Evolutionary conservation across 37 sponge, comb jelly and placozoan species (phyloP).

Genomic region (Geodia barretti): DNA sequence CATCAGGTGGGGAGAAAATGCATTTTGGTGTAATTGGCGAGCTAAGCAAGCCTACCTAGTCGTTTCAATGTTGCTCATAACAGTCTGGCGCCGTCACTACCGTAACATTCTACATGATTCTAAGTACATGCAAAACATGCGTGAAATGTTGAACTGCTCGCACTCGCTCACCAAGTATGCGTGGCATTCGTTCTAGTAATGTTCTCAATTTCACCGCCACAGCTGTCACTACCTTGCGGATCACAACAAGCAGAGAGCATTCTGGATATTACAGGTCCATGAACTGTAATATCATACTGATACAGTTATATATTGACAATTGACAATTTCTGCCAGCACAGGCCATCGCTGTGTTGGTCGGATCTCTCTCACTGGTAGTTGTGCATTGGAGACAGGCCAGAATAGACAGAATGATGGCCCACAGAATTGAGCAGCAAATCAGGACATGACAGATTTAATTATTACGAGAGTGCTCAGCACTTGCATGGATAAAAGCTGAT

Average conservation of each 20-base stretch:
- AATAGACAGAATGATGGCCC: constrained; percentile 38
- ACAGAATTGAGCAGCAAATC: constrained; percentile 58
- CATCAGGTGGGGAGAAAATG: constrained; percentile 36
- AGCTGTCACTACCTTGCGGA: constrained; percentile 52
- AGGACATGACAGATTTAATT: constrained; percentile 25
- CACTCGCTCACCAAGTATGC: no score
- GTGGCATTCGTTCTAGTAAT: no score
- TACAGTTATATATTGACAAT: no score
- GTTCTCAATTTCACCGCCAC: not conserved
- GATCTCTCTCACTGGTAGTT: constrained; percentile 20
- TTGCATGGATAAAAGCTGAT: no score
- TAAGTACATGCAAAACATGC: no score
- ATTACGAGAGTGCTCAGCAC: not conserved
- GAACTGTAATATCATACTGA: not conserved
- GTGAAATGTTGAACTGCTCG: no score
- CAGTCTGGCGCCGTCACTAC: no score
- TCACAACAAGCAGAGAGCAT: constrained; percentile 19
- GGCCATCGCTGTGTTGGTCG: constrained; percentile 11
- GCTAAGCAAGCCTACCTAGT: not conserved
- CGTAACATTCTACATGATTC: no score
- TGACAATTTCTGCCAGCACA: no score
- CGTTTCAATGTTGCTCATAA: not conserved
- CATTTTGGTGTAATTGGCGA: no score
- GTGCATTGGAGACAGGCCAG: constrained; percentile 24
- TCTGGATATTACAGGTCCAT: constrained; percentile 60